phyloP scores from a whole-genome alignment of 2,888 invertebrate species.

The Drosophila macrospina region DNA sequence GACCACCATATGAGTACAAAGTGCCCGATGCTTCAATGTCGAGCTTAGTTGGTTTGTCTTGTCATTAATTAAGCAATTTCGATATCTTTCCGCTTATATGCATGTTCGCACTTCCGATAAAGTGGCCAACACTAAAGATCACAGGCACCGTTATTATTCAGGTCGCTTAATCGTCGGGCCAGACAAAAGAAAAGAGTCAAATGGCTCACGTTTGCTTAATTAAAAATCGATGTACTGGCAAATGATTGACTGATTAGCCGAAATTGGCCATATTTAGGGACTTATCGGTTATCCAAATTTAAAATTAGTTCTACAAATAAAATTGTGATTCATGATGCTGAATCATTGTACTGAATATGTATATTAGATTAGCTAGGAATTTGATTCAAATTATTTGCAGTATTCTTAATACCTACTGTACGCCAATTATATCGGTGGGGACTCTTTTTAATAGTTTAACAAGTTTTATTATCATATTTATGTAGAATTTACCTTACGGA shows the following conservation, averaged over 20 bases:
- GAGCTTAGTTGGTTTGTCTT: constrained; percentile 6
- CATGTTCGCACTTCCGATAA: constrained; percentile 42
- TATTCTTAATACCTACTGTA: neutral
- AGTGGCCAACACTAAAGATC: constrained; percentile 43
- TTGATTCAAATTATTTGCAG: neutral
- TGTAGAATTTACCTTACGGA: constrained; percentile 16
- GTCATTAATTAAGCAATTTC: constrained; percentile 49
- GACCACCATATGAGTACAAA: constrained; percentile 26
- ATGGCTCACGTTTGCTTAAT: constrained; percentile 56
- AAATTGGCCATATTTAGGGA: constrained; percentile 24
- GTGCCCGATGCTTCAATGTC: constrained; percentile 25
- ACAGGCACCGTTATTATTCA: constrained; percentile 37
- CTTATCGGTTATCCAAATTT: constrained; percentile 46
- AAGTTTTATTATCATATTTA: constrained; percentile 8
- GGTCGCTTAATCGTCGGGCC: constrained; percentile 8
- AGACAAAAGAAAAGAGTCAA: constrained; percentile 28
- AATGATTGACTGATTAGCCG: constrained; percentile 29
- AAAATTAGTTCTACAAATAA: constrained; percentile 43
- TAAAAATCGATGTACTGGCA: constrained; percentile 52
- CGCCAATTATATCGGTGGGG: neutral
- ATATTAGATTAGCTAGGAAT: neutral
- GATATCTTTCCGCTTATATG: constrained; percentile 38
- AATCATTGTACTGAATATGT: constrained; percentile 14
- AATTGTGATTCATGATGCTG: constrained; percentile 40
- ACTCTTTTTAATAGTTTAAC: constrained; percentile 4